Conservation (phyloP, 35 echinoderm and acorn worm species). For the Holothuria glaberrima region DNA sequence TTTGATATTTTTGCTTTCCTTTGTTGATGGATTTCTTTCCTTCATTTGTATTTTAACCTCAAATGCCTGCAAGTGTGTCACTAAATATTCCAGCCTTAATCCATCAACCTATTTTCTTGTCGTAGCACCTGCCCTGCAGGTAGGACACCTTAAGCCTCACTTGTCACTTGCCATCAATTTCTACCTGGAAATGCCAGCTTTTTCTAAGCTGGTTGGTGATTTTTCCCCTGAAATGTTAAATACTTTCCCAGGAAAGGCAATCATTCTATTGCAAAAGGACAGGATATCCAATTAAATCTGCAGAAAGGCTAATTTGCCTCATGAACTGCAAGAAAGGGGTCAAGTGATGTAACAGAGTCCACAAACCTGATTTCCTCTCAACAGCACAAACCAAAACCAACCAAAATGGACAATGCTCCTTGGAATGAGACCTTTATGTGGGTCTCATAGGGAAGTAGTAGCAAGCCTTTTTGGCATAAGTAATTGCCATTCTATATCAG, state of each 20-base stretch:
- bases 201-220: background rate
- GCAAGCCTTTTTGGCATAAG: too few relatives aligned
- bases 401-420: too few relatives aligned
- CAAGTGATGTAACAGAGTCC: conserved; percentile 39
- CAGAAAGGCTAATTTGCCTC: conserved; percentile 18
- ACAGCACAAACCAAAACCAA: background rate
- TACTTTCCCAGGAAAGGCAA: conserved; percentile 12
- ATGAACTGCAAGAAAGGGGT: conserved; percentile 29
- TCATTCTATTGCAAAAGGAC: background rate
- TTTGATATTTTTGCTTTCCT: too few relatives aligned
- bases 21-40: too few relatives aligned
- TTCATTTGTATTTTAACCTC: too few relatives aligned
- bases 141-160: background rate
- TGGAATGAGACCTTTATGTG: too few relatives aligned
- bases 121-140: conserved; percentile 4
- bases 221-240: background rate
- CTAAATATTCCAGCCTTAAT: conserved; percentile 21
- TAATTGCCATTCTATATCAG: too few relatives aligned
- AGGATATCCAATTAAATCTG: conserved; percentile 16
- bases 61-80: conserved; percentile 3
- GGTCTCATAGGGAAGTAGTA: too few relatives aligned
- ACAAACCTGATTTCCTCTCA: conserved; percentile 11
- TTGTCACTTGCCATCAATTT: conserved; percentile 39
- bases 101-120: conserved; percentile 41
- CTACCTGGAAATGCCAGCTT: background rate